Evolutionary conservation across 1,140 invertebrate genomes (phyloP).

Genomic region (Lethrus apterus): DNA sequence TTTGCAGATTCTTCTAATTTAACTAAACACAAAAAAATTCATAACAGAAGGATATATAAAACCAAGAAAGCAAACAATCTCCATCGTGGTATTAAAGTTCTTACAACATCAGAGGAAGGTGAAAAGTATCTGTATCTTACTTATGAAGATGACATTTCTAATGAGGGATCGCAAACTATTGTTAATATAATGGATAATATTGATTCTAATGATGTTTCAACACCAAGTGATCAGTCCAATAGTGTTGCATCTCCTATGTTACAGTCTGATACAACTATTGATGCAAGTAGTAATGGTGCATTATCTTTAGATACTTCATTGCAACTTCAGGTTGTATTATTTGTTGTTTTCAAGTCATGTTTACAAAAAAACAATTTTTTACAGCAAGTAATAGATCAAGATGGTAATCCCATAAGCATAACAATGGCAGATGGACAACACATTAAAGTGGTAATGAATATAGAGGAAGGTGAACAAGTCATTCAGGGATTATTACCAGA

Average conservation of each 20-base stretch:
- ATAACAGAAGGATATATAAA: slow-evolving; percentile 19
- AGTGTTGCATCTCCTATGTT: too few relatives aligned
- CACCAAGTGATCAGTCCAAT: neutral
- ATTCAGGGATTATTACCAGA: slow-evolving; percentile 47
- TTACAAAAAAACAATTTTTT: slow-evolving; percentile 8
- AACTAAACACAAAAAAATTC: slow-evolving; percentile 57
- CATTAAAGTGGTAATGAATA: slow-evolving; percentile 47
- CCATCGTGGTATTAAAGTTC: neutral
- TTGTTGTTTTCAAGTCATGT: neutral
- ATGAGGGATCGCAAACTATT: slow-evolving; percentile 15
- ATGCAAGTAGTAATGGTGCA: neutral
- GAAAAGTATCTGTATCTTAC: slow-evolving; percentile 23
- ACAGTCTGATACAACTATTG: neutral
- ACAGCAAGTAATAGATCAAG: slow-evolving; percentile 54
- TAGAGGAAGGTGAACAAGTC: slow-evolving; percentile 42
- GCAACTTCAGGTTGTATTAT: slow-evolving; percentile 2
- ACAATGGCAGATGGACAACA: slow-evolving; percentile 57
- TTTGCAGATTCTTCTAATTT: slow-evolving; percentile 64
- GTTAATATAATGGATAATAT: slow-evolving; percentile 19
- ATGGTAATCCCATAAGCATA: slow-evolving; percentile 60
- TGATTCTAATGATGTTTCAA: neutral
- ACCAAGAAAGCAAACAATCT: slow-evolving; percentile 31
- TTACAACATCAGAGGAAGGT: slow-evolving; percentile 11
- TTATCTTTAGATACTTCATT: neutral
- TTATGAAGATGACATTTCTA: slow-evolving; percentile 18